These are phyloP conservation scores for Sanderia malayensis DNA, from an alignment of 30 jellyfish, hydroid and myxozoan species.

Conservation along the genomic window DNA sequence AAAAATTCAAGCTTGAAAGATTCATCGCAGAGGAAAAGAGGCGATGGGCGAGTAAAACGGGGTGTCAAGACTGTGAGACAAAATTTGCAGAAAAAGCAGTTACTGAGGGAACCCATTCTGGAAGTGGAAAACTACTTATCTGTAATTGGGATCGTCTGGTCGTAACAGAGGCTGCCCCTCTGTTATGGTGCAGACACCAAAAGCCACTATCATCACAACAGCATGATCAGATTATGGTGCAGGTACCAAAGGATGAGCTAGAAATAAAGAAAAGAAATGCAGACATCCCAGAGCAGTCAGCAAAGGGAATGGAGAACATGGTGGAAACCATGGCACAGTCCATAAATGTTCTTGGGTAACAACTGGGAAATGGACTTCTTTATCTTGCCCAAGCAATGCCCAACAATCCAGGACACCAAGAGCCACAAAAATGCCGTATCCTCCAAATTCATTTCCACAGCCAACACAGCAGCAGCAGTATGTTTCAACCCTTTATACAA, in stretches of 20 bases:
- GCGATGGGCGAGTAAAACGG: conserved; percentile 52
- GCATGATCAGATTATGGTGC: conserved; percentile 30
- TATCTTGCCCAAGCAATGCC: conserved; percentile 33
- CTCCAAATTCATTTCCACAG: conserved; percentile 13
- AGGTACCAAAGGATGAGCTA: conserved; percentile 52
- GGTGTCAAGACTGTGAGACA: conserved; percentile 3
- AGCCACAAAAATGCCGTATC: conserved; percentile 14
- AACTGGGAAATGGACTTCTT: conserved; percentile 37
- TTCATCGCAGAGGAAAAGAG: conserved; percentile 16
- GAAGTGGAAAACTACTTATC: conserved; percentile 27
- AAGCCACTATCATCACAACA: conserved; percentile 36
- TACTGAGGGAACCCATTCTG: conserved; percentile 45
- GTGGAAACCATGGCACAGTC: conserved; percentile 59
- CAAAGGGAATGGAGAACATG: conserved; percentile 23
- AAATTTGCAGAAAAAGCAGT: conserved; percentile 43
- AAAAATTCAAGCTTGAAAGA: conserved; percentile 6
- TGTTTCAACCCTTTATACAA: no score
- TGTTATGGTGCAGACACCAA: conserved; percentile 1
- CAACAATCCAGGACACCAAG: conserved; percentile 10
- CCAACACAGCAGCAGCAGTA: conserved; percentile 30
- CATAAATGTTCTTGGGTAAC: conserved; percentile 41
- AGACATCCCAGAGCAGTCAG: conserved; percentile 24
- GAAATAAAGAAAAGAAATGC: conserved; percentile 25
- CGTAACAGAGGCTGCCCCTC: conserved; percentile 47
- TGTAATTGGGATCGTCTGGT: conserved; percentile 41